A percentile compares a stretch with the other conserved stretches of the same genome.
phyloP scores from a whole-genome alignment of 2,888 invertebrate genomes.

The Hirtodrosophila alboralis region DNA sequence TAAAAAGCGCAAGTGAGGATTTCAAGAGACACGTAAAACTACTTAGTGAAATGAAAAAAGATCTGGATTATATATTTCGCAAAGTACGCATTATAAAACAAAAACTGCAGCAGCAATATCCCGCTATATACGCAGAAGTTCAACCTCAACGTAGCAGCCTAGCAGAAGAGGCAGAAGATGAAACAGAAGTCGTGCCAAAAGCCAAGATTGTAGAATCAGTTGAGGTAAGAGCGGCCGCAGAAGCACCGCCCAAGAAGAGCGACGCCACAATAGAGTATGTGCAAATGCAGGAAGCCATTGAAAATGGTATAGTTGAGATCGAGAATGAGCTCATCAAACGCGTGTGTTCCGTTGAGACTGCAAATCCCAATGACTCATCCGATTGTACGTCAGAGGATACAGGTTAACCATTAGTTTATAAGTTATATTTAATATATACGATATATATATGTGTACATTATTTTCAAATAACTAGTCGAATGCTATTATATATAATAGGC shows the following conservation, averaged over 20 bases:
- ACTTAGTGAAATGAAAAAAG: constrained; percentile 95
- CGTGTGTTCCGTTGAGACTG: constrained; percentile 87
- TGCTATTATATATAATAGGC: constrained; percentile 49
- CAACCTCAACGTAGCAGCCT: constrained; percentile 84
- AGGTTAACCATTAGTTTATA: constrained; percentile 69
- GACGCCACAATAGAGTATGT: constrained; percentile 83
- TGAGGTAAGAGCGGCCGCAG: constrained; percentile 52
- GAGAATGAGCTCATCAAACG: constrained; percentile 83
- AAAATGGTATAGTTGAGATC: constrained; percentile 82
- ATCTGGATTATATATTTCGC: constrained; percentile 96
- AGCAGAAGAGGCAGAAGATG: constrained; percentile 85
- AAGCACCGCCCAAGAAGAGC: constrained; percentile 56
- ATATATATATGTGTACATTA: constrained; percentile 22
- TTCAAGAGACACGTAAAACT: constrained; percentile 95
- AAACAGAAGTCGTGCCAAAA: constrained; percentile 82
- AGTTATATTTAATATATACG: constrained; percentile 22
- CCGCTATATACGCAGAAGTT: constrained; percentile 88
- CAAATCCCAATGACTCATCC: constrained; percentile 88
- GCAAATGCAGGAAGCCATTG: constrained; percentile 84
- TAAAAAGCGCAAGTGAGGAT: constrained; percentile 93
- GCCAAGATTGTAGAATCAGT: constrained; percentile 14
- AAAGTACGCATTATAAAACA: constrained; percentile 93
- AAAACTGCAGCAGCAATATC: constrained; percentile 90
- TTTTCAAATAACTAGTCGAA: constrained; percentile 17
- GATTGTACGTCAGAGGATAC: constrained; percentile 87